Evolutionary conservation across 2,797 vertebrate genomes (phyloP), one percentile per base, ranked within the genome.

Genomic region (Luscinia luscinia): DNA sequence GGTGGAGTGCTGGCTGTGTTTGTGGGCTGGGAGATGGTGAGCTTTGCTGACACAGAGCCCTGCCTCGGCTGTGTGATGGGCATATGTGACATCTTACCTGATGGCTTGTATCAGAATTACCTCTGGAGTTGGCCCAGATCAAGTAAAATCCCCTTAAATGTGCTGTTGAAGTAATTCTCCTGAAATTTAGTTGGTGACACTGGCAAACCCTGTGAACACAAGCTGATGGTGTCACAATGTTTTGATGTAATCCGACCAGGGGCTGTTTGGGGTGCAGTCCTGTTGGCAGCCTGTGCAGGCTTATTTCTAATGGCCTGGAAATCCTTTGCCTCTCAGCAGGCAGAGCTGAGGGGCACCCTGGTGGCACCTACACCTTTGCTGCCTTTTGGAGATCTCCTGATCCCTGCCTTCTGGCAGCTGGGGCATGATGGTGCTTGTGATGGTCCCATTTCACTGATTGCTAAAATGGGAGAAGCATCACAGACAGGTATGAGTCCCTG

Each of bases 191-290:
- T 26, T 4, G 4, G 34, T 48, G n/a, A 40, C 11, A 6, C 21
- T 46, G 75, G 27, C 9, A 49, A 69, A 18, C 6, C 5, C 6
- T 0, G 1, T 12, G n/a, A 43, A 6, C 1, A 3, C 9, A 11
- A 26, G 11, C 0, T 38, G 54, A 21, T 58, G 34, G 21, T 69
- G 26, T 43, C 62, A 34, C 2, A 5, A 14, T 12, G 2, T 18
- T 18, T 72, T 51, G 15, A 27, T 57, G 9, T 21, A 34, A 61
- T 15, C 48, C 34, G 87, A 0, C 3, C 0, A 0, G 15, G 30
- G 32, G 38, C 38, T 69, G 7, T 51, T 81, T 48, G 46, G 51
- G 58, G 22, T 54, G 23, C 45, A 76, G 55, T 26, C 3, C 1
- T 26, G 21, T 32, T 61, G 45, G 27, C 9, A 36, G 41, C 61